phyloP scores from a whole-genome alignment of 2,113 vertebrate species.

The Poicephalus gulielmi region DNA sequence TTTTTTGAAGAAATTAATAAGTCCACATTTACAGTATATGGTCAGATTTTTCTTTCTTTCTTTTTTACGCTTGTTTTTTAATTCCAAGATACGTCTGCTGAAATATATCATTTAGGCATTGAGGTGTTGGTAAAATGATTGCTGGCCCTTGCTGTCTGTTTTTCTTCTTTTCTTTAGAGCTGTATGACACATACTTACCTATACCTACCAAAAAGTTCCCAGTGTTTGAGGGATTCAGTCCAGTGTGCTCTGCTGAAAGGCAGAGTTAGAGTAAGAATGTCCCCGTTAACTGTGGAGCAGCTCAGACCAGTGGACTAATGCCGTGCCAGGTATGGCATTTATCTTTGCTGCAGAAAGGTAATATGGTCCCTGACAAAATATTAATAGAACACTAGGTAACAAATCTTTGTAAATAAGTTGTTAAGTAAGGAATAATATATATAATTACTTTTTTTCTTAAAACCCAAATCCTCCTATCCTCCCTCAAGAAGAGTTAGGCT shows the following conservation, averaged over 20 bases:
- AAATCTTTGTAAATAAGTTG: not conserved
- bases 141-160: not conserved
- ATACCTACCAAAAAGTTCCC: not conserved
- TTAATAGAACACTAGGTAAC: not conserved
- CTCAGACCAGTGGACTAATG: not conserved
- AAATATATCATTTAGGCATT: not conserved
- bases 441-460: not conserved
- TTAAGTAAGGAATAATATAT: not conserved
- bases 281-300: not conserved
- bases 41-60: not conserved
- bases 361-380: not conserved
- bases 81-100: not conserved
- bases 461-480: not conserved
- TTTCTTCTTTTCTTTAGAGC: not conserved
- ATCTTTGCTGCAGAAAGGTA: not conserved
- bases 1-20: not conserved
- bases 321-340: not conserved
- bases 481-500: not conserved
- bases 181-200: not conserved
- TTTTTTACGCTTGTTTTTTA: not conserved
- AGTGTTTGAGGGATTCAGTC: not conserved
- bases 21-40: not conserved
- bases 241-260: rapidly evolving
- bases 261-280: not conserved
- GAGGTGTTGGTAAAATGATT: not conserved